These are phyloP conservation scores for Perodicticus potto DNA, from an alignment of 2,797 vertebrate genomes.

Conservation along the genomic window DNA sequence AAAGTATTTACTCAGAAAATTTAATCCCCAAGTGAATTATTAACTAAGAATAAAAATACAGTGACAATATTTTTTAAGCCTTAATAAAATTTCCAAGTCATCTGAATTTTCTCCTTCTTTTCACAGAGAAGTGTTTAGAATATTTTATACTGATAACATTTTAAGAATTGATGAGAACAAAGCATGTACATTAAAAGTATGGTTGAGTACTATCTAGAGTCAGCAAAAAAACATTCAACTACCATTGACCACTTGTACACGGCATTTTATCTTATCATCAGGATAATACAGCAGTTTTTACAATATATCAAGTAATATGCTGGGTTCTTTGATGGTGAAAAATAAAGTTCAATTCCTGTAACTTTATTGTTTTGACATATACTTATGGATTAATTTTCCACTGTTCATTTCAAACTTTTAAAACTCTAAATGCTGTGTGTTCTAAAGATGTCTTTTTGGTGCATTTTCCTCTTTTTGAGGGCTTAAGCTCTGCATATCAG, in stretches of 20 bases:
- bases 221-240: neutral
- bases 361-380: slow-evolving; percentile 42
- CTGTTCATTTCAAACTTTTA: slow-evolving; percentile 48
- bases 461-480: slow-evolving; percentile 75
- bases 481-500: slow-evolving; percentile 62
- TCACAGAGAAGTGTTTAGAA: neutral
- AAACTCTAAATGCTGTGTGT: slow-evolving; percentile 53
- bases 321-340: neutral
- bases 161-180: slow-evolving; percentile 12
- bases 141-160: slow-evolving; percentile 12
- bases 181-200: neutral
- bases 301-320: neutral
- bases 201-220: neutral
- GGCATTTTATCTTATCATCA: slow-evolving; percentile 10
- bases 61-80: slow-evolving; percentile 1
- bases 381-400: neutral
- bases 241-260: neutral
- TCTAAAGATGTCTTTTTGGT: slow-evolving; percentile 61
- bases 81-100: slow-evolving; percentile 14
- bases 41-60: neutral
- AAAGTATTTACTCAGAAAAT: neutral
- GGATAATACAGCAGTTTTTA: neutral
- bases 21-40: neutral
- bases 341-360: slow-evolving; percentile 25
- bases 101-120: slow-evolving; percentile 48